Evolutionary conservation across 2,888 invertebrate genomes (phyloP), one percentile per base, ranked within the genome.

Genomic region (Ormyrus nitidulus): DNA sequence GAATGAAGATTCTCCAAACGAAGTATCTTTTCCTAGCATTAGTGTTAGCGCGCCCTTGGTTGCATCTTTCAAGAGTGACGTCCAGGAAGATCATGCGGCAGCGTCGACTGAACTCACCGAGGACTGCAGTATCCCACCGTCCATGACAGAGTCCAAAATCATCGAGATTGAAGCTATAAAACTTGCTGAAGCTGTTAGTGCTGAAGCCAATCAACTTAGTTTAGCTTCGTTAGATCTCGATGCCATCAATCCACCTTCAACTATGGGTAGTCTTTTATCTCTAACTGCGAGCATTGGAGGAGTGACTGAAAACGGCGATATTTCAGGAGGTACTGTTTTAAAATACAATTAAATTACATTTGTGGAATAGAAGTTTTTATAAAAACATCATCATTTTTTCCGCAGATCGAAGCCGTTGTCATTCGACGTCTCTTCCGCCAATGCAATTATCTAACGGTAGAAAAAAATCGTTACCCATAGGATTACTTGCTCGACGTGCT

Each of bases 1-100:
- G 96, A 95, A 95, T 86, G 96, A 96, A 76, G 95, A 95, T 88
- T 94, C 95, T 0, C 95, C 95, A 0, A 95, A 95, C 88, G 95
- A 96, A 87, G 92, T 95, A 53, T 95, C 96, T 0, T 96, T 96
- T 89, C 96, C 96, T 0, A 96, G 95, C 70, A 93, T 96, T 75
- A 96, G 96, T 84, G 93, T 95, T 53, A 95, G 95, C 54, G 94
- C 94, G 0, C 96, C 95, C 0, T 91, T 95, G 85, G 92, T 94
- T 2, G 93, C 93, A 0, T 95, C 96, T 0, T 93, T 95, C 80
- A 93, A 93, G 76, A 94, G 94, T 84, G 94, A 95, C 84, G 89
- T 77, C 7, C 71, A 80, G 85, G 84, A 84, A 85, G 62, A 65
- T 89, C 89, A 5, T 88, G n/a, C 49, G 64, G 46, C 48, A 4